phyloP scores from a whole-genome alignment of 2,113 vertebrate genomes.

The Garra rufa region DNA sequence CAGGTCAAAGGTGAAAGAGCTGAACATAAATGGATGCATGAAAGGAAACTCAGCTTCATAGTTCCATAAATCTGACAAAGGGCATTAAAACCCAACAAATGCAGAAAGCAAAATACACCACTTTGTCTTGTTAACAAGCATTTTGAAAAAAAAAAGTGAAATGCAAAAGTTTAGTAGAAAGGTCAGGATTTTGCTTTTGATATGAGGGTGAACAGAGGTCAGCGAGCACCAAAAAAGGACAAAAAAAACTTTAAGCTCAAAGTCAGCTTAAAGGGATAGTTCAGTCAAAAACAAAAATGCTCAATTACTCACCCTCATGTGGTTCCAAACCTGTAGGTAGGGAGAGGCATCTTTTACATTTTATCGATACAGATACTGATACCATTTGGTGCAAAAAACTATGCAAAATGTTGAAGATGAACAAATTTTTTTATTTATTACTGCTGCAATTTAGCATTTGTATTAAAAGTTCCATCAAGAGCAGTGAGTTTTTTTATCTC shows the following conservation, averaged over 20 bases:
- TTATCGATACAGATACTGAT: too few relatives aligned
- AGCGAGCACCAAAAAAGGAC: neutral
- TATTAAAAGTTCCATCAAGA: too few relatives aligned
- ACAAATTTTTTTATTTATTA: too few relatives aligned
- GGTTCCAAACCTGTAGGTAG: too few relatives aligned
- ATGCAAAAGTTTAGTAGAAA: neutral
- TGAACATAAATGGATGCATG: constrained; percentile 14
- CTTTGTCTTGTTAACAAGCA: too few relatives aligned
- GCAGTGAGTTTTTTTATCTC: too few relatives aligned
- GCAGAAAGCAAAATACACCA: neutral
- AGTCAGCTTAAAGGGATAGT: neutral
- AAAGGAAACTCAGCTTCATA: neutral
- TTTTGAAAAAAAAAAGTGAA: neutral
- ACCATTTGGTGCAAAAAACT: too few relatives aligned
- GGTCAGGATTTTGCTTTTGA: neutral
- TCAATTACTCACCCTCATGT: too few relatives aligned
- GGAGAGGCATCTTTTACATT: too few relatives aligned
- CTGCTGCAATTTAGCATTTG: too few relatives aligned
- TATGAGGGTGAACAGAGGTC: neutral
- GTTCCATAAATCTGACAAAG: neutral
- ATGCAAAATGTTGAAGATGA: too few relatives aligned
- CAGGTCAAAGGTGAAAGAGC: constrained; percentile 67
- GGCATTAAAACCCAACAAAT: neutral
- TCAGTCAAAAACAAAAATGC: too few relatives aligned
- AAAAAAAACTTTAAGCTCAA: neutral